A percentile compares a stretch with the other conserved stretches of the same genome.
Conservation (phyloP, 2,888 invertebrate species). For the Campoplex capitator region DNA sequence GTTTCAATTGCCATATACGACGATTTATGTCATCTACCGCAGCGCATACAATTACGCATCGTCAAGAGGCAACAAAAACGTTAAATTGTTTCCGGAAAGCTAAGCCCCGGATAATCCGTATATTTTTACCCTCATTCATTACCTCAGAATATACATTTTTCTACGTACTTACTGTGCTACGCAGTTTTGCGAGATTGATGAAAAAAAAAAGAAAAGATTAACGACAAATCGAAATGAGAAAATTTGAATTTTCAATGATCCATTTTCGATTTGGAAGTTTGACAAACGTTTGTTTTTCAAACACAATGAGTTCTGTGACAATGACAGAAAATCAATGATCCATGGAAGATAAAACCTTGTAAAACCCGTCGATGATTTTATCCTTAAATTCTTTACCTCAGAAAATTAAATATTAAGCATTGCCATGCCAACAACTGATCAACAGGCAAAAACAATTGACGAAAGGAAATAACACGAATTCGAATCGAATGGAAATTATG, state of each 20-base stretch:
- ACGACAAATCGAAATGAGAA: not conserved
- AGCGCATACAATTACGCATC: conserved; percentile 30
- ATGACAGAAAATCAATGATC: conserved; percentile 37
- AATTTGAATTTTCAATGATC: too few species aligned
- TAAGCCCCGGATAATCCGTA: not conserved
- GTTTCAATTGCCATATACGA: conserved; percentile 48
- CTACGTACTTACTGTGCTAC: not conserved
- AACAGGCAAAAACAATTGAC: not conserved
- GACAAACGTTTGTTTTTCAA: too few species aligned
- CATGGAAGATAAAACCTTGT: conserved; percentile 20
- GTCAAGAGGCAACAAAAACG: conserved; percentile 36
- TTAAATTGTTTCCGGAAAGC: conserved; percentile 24
- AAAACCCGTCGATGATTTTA: not conserved
- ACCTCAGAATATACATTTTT: not conserved
- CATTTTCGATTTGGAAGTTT: too few species aligned
- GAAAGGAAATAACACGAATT: not conserved
- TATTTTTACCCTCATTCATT: conserved; percentile 2
- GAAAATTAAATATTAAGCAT: not conserved
- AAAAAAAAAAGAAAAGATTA: not conserved
- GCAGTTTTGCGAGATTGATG: not conserved
- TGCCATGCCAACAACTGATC: not conserved
- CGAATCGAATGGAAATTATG: not conserved
- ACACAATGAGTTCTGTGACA: too few species aligned
- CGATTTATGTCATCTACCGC: conserved; percentile 35
- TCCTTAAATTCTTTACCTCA: not conserved